Conservation (phyloP, 2,797 vertebrate species). For the Oryzias dopingdopingensis region DNA sequence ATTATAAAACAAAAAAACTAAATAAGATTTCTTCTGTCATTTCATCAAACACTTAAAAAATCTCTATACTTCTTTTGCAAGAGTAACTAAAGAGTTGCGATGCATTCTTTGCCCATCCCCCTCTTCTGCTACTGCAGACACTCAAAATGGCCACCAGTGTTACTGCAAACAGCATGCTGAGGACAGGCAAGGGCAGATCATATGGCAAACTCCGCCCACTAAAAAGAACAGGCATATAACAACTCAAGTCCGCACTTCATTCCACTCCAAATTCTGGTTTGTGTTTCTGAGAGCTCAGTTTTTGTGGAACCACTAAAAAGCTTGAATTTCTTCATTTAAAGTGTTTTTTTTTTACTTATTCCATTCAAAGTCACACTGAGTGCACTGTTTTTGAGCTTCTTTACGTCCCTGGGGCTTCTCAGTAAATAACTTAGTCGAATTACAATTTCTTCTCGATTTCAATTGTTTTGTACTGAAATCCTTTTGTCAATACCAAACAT, state of each 20-base stretch:
- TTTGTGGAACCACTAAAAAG: neutral
- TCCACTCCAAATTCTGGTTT: constrained; percentile 15
- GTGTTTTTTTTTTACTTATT: neutral
- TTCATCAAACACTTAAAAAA: constrained; percentile 6
- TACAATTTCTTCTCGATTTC: neutral
- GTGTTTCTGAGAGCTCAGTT: constrained; percentile 5
- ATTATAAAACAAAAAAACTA: no score
- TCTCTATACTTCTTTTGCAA: neutral
- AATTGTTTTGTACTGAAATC: constrained; percentile 6
- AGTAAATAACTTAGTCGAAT: no score
- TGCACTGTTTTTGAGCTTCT: constrained; percentile 1
- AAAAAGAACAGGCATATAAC: constrained; percentile 18
- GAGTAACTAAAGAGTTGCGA: constrained; percentile 17
- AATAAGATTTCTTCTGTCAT: no score
- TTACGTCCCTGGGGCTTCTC: no score
- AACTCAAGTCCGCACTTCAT: neutral
- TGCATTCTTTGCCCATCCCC: constrained; percentile 41
- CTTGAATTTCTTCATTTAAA: neutral
- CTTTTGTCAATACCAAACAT: constrained; percentile 17
- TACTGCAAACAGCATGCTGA: constrained; percentile 63
- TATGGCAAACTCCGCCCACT: constrained; percentile 61
- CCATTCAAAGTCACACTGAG: constrained; percentile 3
- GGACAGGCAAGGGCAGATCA: constrained; percentile 48
- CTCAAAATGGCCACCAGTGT: constrained; percentile 74
- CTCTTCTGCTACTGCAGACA: constrained; percentile 53